Evolutionary conservation across 2,113 vertebrate genomes (phyloP).

Genomic region (Ptyas mucosa): DNA sequence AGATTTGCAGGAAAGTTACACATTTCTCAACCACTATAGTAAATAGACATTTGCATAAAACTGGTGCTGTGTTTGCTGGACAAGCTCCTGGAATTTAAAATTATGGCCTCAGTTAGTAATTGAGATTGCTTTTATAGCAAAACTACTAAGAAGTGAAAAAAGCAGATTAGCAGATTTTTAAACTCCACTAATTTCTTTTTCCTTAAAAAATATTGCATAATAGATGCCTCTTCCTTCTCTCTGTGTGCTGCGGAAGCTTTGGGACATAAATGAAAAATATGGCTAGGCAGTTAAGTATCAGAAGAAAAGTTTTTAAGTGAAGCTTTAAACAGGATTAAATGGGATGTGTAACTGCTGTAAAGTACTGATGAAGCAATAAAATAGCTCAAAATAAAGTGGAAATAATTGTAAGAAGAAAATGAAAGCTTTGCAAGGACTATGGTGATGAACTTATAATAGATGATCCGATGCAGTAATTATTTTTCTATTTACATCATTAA

Average conservation of each 20-base stretch:
- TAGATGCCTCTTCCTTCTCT: conserved; percentile 25
- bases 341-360: conserved; percentile 70
- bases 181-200: neutral
- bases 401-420: conserved; percentile 72
- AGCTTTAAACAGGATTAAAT: conserved; percentile 72
- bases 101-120: neutral
- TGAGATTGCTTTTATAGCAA: conserved; percentile 14
- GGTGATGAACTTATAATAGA: conserved; percentile 73
- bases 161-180: conserved; percentile 7
- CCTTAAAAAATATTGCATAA: conserved; percentile 10
- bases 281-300: conserved; percentile 53
- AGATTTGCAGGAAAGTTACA: neutral
- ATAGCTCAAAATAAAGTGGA: conserved; percentile 67
- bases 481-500: conserved; percentile 71
- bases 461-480: conserved; percentile 74
- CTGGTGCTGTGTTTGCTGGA: conserved; percentile 19
- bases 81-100: neutral
- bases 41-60: neutral
- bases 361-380: conserved; percentile 65
- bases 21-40: neutral
- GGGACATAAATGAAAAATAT: conserved; percentile 47
- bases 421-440: conserved; percentile 70
- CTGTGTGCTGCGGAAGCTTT: conserved; percentile 39
- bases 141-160: neutral
- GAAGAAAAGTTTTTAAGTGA: conserved; percentile 65